These are phyloP conservation scores for Caenorhabditis virilis DNA, from an alignment of 2,888 invertebrate species.

Conservation along the genomic window DNA sequence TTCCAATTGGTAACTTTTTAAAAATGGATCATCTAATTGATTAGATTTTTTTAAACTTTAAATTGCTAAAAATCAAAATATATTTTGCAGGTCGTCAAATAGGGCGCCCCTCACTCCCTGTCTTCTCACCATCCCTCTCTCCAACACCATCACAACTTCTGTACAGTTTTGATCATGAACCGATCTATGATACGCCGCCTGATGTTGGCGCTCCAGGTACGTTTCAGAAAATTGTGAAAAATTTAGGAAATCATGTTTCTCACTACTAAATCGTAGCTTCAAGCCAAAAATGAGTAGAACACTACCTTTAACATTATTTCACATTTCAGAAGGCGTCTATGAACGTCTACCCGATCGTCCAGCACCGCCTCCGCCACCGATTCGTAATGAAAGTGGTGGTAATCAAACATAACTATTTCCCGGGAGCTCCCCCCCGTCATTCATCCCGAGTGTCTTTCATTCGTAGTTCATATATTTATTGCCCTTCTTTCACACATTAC, in stretches of 20 bases:
- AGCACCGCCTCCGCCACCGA: conserved; percentile 39
- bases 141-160: conserved; percentile 59
- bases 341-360: conserved; percentile 39
- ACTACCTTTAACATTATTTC: not conserved
- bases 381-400: conserved; percentile 28
- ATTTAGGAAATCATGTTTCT: not conserved
- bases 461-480: not conserved
- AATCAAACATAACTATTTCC: not conserved
- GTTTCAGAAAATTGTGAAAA: not conserved
- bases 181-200: conserved; percentile 61
- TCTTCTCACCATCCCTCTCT: conserved; percentile 36
- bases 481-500: not conserved
- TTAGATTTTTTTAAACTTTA: not conserved
- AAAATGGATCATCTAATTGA: not conserved
- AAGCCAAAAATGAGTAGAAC: not conserved
- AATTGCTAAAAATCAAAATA: too few species aligned
- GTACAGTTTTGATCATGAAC: conserved; percentile 64
- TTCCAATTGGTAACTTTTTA: conserved; percentile 51
- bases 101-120: conserved; percentile 42
- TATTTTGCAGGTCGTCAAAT: conserved; percentile 39
- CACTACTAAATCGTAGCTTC: not conserved
- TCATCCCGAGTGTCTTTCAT: conserved; percentile 1
- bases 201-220: conserved; percentile 27
- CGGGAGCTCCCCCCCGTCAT: too few species aligned
- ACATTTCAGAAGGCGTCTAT: conserved; percentile 33